phyloP scores from a whole-genome alignment of 2,888 invertebrate species.

The Aphidius colemani region DNA sequence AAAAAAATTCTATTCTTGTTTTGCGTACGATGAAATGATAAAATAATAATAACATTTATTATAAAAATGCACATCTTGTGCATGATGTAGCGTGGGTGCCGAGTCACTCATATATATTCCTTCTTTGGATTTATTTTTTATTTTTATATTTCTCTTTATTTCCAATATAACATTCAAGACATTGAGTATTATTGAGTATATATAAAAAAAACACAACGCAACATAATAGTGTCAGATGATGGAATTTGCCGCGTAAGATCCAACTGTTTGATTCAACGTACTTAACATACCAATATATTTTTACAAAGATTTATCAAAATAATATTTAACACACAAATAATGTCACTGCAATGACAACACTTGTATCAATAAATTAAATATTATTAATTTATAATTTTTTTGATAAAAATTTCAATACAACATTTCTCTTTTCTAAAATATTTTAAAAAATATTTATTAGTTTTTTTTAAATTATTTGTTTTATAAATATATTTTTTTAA shows the following conservation, averaged over 20 bases:
- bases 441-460: background rate
- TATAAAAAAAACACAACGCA: no score
- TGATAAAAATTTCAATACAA: slow-evolving; percentile 4
- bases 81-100: no score
- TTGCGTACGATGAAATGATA: no score
- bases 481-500: background rate
- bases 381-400: slow-evolving; percentile 1
- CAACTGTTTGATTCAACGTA: slow-evolving; percentile 30
- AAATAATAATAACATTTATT: no score
- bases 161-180: no score
- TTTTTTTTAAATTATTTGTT: background rate
- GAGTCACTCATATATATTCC: no score
- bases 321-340: no score
- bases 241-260: slow-evolving; percentile 51
- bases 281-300: slow-evolving; percentile 21
- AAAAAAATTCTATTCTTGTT: no score
- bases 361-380: slow-evolving; percentile 20
- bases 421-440: slow-evolving; percentile 2
- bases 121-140: no score
- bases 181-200: no score
- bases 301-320: slow-evolving; percentile 15
- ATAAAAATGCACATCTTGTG: no score
- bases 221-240: slow-evolving; percentile 38
- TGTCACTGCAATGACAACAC: background rate
- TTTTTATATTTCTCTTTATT: no score